Evolutionary conservation across 2,797 vertebrate genomes (phyloP), one percentile per base, ranked within the genome.

Genomic region (Diplodus sargus): DNA sequence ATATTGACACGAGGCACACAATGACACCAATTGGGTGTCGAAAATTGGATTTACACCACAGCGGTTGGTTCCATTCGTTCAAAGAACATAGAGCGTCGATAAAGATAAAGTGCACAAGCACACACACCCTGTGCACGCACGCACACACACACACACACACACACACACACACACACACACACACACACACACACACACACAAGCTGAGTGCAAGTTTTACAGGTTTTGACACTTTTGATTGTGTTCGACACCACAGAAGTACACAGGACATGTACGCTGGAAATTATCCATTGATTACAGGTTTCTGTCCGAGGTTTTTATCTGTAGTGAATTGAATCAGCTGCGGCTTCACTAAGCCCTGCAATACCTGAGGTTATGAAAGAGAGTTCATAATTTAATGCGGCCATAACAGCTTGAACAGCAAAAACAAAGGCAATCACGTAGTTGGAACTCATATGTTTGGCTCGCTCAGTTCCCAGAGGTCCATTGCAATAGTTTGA

Each of bases 271-370:
- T 87, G 91, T 78, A 90, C 87, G 30, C 12, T 88, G 87, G 90
- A 93, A 92, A 92, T 91, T 82, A 93, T 83, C 90, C 89, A 92
- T 92, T 93, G 92, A 94, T 94, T 91, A 88, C 76, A 74, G 81
- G 66, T 64, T 68, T 64, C 73, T 82, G 79, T 88, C 73, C 68
- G 25, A 42, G 73, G n/a, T 79, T 91, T 91, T 91, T 91, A 88
- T 91, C 80, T 81, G 88, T 74, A 17, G 74, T 69, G 84, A 93
- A 93, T 92, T 89, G 79, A 94, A 94, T 94, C 85, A 93, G 72
- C 70, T 22, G 20, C 63, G 82, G 77, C 85, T 89, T 83, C 78
- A 82, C 83, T 85, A 87, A 83, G 90, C 87, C 90, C 76, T 61
- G 83, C 88, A 91, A 90, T 91, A 93, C 85, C 88, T 84, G 85